phyloP scores from a whole-genome alignment of 2,797 vertebrate genomes.

The Sebastiscus albofasciatus region DNA sequence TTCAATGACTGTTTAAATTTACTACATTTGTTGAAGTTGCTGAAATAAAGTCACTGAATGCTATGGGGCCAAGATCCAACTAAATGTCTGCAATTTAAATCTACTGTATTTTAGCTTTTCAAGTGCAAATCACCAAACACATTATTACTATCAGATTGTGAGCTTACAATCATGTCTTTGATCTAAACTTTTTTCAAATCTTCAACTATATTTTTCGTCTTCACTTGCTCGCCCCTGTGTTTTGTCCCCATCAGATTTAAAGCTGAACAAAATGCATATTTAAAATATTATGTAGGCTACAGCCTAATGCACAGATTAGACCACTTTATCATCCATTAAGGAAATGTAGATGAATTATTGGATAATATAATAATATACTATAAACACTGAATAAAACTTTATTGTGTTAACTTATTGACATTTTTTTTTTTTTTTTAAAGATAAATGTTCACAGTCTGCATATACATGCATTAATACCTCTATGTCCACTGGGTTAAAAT shows the following conservation, averaged over 20 bases:
- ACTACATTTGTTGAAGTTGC: no score
- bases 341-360: not conserved
- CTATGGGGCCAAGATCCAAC: no score
- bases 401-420: no score
- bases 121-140: not conserved
- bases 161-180: not conserved
- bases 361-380: no score
- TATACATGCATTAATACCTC: no score
- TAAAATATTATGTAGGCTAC: not conserved
- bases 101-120: not conserved
- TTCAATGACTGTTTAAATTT: not conserved
- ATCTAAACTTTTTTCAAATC: not conserved
- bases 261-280: not conserved
- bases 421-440: no score
- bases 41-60: no score
- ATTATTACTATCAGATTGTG: not conserved
- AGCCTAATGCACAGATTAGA: not conserved
- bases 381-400: no score
- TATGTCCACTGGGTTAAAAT: no score
- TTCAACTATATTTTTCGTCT: not conserved
- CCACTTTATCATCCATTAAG: not conserved
- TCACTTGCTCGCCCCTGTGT: no score
- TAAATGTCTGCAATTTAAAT: no score
- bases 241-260: not conserved
- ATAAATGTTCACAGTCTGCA: no score